phyloP scores from a whole-genome alignment of 1,140 invertebrate genomes.

The Cepaea nemoralis region DNA sequence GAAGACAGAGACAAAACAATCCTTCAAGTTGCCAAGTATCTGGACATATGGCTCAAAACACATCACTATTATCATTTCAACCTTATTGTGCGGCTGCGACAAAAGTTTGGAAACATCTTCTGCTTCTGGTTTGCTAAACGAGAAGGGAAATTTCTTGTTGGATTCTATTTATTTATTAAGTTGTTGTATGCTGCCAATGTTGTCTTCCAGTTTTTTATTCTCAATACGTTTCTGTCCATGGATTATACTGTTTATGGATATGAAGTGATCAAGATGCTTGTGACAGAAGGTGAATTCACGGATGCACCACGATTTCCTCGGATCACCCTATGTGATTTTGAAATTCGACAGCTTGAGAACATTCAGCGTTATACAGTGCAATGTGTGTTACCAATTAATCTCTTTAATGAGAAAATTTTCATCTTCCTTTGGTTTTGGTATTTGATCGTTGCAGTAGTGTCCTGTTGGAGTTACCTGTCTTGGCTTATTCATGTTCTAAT shows the following conservation, averaged over 20 bases:
- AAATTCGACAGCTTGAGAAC: constrained; percentile 72
- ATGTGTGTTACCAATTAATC: constrained; percentile 75
- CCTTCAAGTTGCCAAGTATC: constrained; percentile 39
- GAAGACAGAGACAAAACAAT: constrained; percentile 39
- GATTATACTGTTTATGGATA: constrained; percentile 42
- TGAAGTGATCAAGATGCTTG: constrained; percentile 16
- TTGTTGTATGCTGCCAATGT: constrained; percentile 60
- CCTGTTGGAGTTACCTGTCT: constrained; percentile 64
- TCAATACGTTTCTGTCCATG: constrained; percentile 60
- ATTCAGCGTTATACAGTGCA: constrained; percentile 70
- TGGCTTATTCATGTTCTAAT: constrained; percentile 63
- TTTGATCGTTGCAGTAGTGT: constrained; percentile 63
- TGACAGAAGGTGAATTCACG: constrained; percentile 7
- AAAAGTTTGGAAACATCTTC: constrained; percentile 34
- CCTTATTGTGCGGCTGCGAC: constrained; percentile 29
- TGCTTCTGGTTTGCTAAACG: constrained; percentile 64
- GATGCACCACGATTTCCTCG: constrained; percentile 68
- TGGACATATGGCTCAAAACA: constrained; percentile 44
- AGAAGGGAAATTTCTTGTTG: constrained; percentile 72
- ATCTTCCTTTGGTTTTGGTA: constrained; percentile 66
- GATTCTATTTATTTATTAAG: constrained; percentile 69
- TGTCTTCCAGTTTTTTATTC: constrained; percentile 58
- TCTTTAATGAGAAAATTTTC: constrained; percentile 76
- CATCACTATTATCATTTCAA: constrained; percentile 44
- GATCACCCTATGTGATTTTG: constrained; percentile 74